Conservation (phyloP, 1,140 invertebrate species). For the Lepeophtheirus salmonis region DNA sequence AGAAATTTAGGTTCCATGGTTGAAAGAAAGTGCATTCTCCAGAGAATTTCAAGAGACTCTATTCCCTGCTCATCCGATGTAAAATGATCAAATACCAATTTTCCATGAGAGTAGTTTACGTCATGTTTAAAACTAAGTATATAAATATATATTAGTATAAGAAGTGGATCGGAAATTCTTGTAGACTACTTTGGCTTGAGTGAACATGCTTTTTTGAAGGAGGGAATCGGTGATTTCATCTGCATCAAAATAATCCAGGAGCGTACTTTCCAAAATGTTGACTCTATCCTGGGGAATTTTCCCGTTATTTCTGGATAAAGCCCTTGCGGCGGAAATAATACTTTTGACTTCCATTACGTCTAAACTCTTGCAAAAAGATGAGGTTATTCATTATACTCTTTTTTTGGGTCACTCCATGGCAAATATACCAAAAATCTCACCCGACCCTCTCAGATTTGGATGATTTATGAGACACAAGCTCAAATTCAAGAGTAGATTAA, state of each 20-base stretch:
- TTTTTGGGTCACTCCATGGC: no score
- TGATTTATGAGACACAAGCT: no score
- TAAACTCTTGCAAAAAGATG: not conserved
- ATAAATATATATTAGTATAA: slow-evolving; percentile 33
- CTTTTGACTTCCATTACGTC: not conserved
- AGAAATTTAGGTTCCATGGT: slow-evolving; percentile 50
- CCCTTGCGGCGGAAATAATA: not conserved
- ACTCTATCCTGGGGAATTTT: slow-evolving; percentile 1
- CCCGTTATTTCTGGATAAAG: not conserved
- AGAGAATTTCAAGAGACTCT: slow-evolving; percentile 44
- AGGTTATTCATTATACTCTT: not conserved
- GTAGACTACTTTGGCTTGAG: no score
- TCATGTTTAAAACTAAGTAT: not conserved
- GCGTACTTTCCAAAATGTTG: not conserved
- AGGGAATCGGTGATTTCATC: not conserved
- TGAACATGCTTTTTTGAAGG: no score
- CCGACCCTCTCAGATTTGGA: no score
- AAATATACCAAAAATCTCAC: no score
- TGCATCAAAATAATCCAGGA: not conserved
- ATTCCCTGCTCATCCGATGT: slow-evolving; percentile 36
- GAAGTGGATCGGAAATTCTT: no score
- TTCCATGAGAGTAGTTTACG: slow-evolving; percentile 39
- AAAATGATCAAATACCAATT: slow-evolving; percentile 45
- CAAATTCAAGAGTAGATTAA: no score
- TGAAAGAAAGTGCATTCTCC: slow-evolving; percentile 53